Base-by-base conservation (phyloP, 2,888 invertebrate species). In the Eueremaeus valkanovi region DNA sequence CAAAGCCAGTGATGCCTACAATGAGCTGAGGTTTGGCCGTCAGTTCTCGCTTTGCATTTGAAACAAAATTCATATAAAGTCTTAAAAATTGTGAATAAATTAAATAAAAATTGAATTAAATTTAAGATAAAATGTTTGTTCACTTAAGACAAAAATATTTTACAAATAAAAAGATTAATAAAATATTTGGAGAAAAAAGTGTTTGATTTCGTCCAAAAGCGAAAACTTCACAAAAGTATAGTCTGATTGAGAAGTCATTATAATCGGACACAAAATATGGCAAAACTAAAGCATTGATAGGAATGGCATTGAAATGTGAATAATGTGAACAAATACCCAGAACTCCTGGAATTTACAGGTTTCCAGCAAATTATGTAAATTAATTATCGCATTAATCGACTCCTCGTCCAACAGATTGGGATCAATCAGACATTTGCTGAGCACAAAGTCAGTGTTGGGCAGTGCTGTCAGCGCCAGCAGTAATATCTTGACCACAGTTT, bases 391-490 rank as follows among this genome's bases (percentile, higher is more conserved):
- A 80, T 89, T 88, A 75, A 97, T 90, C n/a, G 91, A 90, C 79
- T 91, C 90, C 82, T 93, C 91, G 81, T 90, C 88, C 82, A 92
- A 87, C 90, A 72, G 31, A 49, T 24, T 24, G 76, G 93, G 92
- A 79, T 92, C 90, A 76, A 99, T 87, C 75, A 99, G 88, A 84
- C 96, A 98, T 85, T 99, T 99, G 86, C 98, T 99, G 79, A 99
- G 86, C 68, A 95, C 94, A 83, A 98, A 97, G 85, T 99, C 99
- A 11, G 97, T 93, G 82, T 97, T 95, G 0, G 99, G 99, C 80
- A 98, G 88, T 84, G 96, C 97, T 13, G 98, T 97, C 58, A 99
- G 85, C 1, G 97, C 95, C 84, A 99, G 99, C 80, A 99, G 84
- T 63, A 99, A 86, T 81, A 99, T 95, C 82, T 92, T 90, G 79